Conservation (phyloP, 2,797 vertebrate species). For the Apogon talboti region DNA sequence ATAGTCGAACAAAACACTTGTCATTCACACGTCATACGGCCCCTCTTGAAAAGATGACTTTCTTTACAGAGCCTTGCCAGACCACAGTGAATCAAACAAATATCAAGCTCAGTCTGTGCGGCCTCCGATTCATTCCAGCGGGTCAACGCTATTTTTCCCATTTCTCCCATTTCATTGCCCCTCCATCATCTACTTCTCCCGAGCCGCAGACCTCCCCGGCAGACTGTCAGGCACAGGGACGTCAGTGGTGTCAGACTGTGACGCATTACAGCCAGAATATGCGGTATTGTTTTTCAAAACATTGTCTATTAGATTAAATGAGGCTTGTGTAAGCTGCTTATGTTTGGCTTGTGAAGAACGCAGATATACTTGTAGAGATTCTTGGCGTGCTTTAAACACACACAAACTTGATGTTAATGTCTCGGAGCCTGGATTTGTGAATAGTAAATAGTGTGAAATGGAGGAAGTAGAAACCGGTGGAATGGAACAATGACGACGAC, state of each 20-base stretch:
- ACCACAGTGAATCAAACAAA: slow-evolving; percentile 54
- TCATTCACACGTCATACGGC: slow-evolving; percentile 27
- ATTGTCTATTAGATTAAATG: slow-evolving; percentile 67
- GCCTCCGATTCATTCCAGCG: slow-evolving; percentile 38
- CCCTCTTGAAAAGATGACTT: slow-evolving; percentile 5
- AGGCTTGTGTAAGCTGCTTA: slow-evolving; percentile 42
- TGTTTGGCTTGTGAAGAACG: slow-evolving; percentile 34
- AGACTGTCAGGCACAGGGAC: slow-evolving; percentile 6
- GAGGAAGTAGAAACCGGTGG: background rate
- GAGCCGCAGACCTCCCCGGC: slow-evolving; percentile 43
- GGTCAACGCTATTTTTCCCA: slow-evolving; percentile 34
- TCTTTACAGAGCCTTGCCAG: slow-evolving; percentile 37
- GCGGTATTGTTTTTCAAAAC: slow-evolving; percentile 69
- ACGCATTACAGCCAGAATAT: slow-evolving; percentile 64
- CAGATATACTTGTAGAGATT: slow-evolving; percentile 5
- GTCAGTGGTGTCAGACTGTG: slow-evolving; percentile 52
- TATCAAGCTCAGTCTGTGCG: slow-evolving; percentile 21
- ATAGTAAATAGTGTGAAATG: background rate
- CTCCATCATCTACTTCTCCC: slow-evolving; percentile 32
- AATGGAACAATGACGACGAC: too few relatives aligned
- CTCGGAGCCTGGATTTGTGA: slow-evolving; percentile 21
- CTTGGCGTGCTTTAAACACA: slow-evolving; percentile 21
- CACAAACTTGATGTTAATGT: slow-evolving; percentile 8
- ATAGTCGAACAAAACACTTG: slow-evolving; percentile 18
- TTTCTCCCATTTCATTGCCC: slow-evolving; percentile 37